Evolutionary conservation across 2,888 invertebrate genomes (phyloP), one percentile per base, ranked within the genome.

Genomic region (Panopea generosa): DNA sequence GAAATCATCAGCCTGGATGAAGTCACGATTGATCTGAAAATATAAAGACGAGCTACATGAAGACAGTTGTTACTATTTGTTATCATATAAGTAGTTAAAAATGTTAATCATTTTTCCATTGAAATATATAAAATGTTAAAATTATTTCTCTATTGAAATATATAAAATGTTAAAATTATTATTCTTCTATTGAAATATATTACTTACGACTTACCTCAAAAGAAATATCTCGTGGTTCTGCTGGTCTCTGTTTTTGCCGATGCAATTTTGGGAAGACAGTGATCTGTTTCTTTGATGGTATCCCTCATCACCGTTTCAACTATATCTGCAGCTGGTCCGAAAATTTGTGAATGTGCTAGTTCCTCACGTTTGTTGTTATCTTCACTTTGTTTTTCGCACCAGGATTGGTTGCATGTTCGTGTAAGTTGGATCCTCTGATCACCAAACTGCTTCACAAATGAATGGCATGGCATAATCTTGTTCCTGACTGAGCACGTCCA

Each of bases 121-220:
- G n/a, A n/a, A n/a, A n/a, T n/a, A n/a, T n/a, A n/a, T n/a, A n/a
- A n/a, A n/a, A n/a, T n/a, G n/a, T n/a, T n/a, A n/a, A n/a, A n/a
- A n/a, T n/a, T n/a, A n/a, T n/a, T n/a, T n/a, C n/a, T n/a, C n/a
- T n/a, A n/a, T n/a, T n/a, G n/a, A n/a, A n/a, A n/a, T n/a, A n/a
- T n/a, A n/a, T n/a, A n/a, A n/a, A n/a, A n/a, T n/a, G n/a, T n/a
- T n/a, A n/a, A n/a, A n/a, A n/a, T n/a, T n/a, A n/a, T n/a, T n/a
- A n/a, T n/a, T n/a, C n/a, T n/a, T n/a, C n/a, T n/a, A n/a, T n/a
- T n/a, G n/a, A n/a, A n/a, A n/a, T n/a, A n/a, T n/a, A n/a, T n/a
- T n/a, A n/a, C n/a, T n/a, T n/a, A n/a, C n/a, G 33, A 33, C 33
- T 45, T 45, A 45, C 45, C 6, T 45, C 45, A n/a, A 45, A 45